A percentile compares a stretch with the other conserved stretches of the same genome.
Conservation (phyloP, 2,113 vertebrate genomes). For the Oreochromis tanganicae region DNA sequence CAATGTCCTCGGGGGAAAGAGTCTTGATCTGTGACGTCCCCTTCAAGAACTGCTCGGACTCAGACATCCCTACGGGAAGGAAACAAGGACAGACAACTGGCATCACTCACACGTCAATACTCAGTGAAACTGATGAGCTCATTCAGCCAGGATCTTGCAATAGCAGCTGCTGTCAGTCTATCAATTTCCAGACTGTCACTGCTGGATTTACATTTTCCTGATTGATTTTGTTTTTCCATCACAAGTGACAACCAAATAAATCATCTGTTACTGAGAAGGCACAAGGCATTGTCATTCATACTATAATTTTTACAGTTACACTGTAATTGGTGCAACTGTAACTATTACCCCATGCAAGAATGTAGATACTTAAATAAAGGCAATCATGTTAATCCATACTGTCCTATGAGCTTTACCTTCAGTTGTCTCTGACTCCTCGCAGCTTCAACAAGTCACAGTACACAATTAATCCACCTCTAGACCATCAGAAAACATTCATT, state of each 20-base stretch:
- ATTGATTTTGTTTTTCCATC: neutral
- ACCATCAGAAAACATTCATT: neutral
- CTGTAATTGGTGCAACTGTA: neutral
- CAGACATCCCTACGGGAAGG: constrained; percentile 85
- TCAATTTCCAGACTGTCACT: neutral
- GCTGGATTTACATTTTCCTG: neutral
- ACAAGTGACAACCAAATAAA: neutral
- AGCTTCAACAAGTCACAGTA: constrained; percentile 2
- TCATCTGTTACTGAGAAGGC: neutral
- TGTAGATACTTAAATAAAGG: neutral
- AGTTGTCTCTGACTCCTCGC: neutral
- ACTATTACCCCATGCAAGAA: neutral
- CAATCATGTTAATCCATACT: neutral
- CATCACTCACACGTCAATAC: neutral
- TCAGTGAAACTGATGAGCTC: neutral
- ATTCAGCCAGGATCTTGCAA: neutral
- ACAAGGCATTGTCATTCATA: neutral
- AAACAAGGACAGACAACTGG: neutral
- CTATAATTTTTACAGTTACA: neutral
- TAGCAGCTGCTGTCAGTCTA: neutral
- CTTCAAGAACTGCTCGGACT: constrained; percentile 95
- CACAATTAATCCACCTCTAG: neutral
- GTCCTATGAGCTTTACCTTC: constrained; percentile 4
- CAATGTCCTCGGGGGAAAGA: constrained; percentile 89
- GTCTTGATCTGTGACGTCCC: constrained; percentile 98